These are phyloP conservation scores for Pongo pygmaeus DNA, from an alignment of 2,113 vertebrate genomes.

Conservation along the genomic window DNA sequence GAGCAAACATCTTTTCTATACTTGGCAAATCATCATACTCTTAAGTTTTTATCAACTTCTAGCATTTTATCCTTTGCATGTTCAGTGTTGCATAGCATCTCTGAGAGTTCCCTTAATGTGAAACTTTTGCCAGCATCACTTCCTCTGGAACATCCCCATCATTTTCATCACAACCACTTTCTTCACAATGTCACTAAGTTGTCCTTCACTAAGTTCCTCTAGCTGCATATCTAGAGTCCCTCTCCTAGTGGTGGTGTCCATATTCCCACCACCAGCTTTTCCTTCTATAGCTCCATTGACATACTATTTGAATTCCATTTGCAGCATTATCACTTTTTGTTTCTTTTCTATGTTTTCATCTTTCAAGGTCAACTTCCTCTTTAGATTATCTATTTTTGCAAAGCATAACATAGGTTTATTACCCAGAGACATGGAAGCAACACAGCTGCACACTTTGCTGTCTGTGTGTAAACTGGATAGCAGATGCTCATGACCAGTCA, in stretches of 20 bases:
- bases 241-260: accelerated
- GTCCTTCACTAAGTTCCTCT: not conserved
- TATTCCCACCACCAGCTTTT: not conserved
- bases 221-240: not conserved
- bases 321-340: not conserved
- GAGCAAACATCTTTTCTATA: not conserved
- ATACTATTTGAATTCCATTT: accelerated
- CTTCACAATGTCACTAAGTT: not conserved
- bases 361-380: not conserved
- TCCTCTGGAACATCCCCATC: not conserved
- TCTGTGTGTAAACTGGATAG: not conserved
- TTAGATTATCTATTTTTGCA: not conserved
- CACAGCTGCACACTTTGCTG: not conserved
- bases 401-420: not conserved
- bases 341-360: not conserved
- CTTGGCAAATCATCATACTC: not conserved
- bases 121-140: not conserved
- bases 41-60: not conserved
- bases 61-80: not conserved
- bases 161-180: not conserved
- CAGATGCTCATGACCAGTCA: not conserved
- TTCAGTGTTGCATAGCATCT: not conserved
- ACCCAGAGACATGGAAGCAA: not conserved
- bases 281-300: not conserved
- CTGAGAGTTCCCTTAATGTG: not conserved